These are phyloP conservation scores for Atta cephalotes DNA, from an alignment of 1,140 invertebrate genomes.

Conservation along the genomic window DNA sequence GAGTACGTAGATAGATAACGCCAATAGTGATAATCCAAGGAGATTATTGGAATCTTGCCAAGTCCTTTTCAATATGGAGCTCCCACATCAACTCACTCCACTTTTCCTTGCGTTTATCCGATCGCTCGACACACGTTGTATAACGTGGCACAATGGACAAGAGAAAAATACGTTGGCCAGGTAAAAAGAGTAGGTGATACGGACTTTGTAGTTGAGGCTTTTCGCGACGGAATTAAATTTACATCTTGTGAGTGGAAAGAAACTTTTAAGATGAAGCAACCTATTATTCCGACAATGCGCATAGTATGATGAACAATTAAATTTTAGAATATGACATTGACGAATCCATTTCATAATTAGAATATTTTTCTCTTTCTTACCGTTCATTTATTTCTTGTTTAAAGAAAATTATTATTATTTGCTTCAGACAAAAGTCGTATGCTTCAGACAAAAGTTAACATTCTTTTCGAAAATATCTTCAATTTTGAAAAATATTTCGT, in stretches of 20 bases:
- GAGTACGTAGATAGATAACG: conserved; percentile 9
- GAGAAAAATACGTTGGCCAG: conserved; percentile 42
- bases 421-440: neutral
- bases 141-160: conserved; percentile 61
- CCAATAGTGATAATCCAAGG: conserved; percentile 73
- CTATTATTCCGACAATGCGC: neutral
- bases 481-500: neutral
- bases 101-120: conserved; percentile 67
- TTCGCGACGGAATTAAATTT: conserved; percentile 34
- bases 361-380: neutral
- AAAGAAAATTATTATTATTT: neutral
- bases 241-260: conserved; percentile 7
- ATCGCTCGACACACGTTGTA: conserved; percentile 70
- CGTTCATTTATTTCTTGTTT: neutral
- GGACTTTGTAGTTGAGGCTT: conserved; percentile 20
- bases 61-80: conserved; percentile 70
- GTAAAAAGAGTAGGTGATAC: conserved; percentile 38
- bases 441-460: neutral
- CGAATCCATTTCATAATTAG: neutral
- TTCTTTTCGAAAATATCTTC: neutral
- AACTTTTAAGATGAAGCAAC: neutral
- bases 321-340: neutral
- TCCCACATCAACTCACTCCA: conserved; percentile 50
- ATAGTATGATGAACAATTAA: conserved; percentile 16
- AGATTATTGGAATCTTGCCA: conserved; percentile 79